phyloP scores from a whole-genome alignment of 92 coral and sea anemone genomes.

The Phymanthus crucifer region DNA sequence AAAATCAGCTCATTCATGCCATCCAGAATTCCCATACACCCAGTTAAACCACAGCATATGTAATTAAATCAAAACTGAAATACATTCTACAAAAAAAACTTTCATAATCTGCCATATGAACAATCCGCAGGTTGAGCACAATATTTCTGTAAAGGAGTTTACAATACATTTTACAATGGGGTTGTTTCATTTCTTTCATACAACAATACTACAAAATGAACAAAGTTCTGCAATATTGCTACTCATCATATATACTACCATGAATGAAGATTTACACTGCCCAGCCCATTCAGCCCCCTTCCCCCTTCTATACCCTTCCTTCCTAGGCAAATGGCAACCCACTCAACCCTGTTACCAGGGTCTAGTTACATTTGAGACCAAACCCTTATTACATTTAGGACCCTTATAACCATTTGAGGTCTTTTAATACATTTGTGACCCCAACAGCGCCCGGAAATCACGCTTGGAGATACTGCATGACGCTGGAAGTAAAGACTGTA shows the following conservation, averaged over 20 bases:
- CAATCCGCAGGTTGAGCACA: neutral
- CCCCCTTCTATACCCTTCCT: neutral
- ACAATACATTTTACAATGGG: neutral
- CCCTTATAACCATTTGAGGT: no score
- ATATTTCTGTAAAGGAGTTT: neutral
- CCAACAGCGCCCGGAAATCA: no score
- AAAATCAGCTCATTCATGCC: neutral
- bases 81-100: neutral
- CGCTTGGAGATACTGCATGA: no score
- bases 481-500: no score
- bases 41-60: neutral
- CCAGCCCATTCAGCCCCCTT: neutral
- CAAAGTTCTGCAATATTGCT: neutral
- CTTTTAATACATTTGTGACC: no score
- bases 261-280: neutral
- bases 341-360: neutral
- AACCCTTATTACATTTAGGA: no score
- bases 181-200: neutral
- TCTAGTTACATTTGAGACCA: no score
- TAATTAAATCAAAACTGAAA: neutral
- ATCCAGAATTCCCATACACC: neutral
- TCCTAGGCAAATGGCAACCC: neutral
- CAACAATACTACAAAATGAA: neutral
- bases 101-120: neutral
- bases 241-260: neutral